Percentiles rank a stretch among this genome's conserved stretches.
phyloP scores from a whole-genome alignment of 1,140 invertebrate species.

The Saccostrea glomerata region DNA sequence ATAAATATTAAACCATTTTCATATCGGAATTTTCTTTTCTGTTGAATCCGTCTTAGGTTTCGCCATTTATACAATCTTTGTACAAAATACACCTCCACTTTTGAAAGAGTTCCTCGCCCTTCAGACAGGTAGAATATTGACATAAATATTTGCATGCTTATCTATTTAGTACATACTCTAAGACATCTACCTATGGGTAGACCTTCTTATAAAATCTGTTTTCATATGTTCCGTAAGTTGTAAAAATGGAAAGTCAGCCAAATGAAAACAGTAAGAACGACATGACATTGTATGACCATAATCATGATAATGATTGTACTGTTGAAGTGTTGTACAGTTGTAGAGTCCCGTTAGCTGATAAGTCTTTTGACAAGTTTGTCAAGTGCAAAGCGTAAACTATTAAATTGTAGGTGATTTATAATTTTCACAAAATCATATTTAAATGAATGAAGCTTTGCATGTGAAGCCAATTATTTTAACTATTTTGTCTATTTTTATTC shows the following conservation, averaged over 20 bases:
- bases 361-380: too few species aligned
- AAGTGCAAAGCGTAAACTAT: too few species aligned
- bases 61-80: not conserved
- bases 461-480: not conserved
- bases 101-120: not conserved
- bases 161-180: not conserved
- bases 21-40: not conserved
- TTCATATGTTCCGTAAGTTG: not conserved
- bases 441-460: too few species aligned
- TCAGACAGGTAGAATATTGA: not conserved
- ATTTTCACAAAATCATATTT: too few species aligned
- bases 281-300: too few species aligned
- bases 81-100: not conserved
- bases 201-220: not conserved
- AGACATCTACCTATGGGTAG: not conserved
- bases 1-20: not conserved
- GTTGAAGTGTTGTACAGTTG: too few species aligned
- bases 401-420: too few species aligned
- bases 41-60: not conserved
- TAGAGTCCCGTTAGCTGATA: too few species aligned
- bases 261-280: not conserved
- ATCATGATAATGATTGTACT: too few species aligned
- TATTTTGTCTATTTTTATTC: not conserved
- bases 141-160: constrained; percentile 19
- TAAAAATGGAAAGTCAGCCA: not conserved